A percentile compares a stretch with the other conserved stretches of the same genome.
Evolutionary conservation across 2,797 vertebrate species (phyloP).

Genomic region (Rhynchonycteris naso): DNA sequence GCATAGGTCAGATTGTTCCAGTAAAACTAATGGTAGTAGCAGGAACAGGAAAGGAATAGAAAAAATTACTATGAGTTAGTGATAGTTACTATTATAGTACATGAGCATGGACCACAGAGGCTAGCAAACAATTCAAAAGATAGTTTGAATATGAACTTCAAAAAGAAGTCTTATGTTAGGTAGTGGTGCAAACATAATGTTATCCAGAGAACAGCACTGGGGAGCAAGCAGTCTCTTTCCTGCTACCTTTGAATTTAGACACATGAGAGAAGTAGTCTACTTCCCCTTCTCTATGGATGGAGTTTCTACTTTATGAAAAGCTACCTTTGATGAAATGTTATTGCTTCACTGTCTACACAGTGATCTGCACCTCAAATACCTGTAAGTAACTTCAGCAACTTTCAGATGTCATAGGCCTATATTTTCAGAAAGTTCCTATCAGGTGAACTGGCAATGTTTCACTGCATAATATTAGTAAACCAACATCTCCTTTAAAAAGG

Average conservation of each 20-base stretch:
- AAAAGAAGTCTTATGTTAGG: neutral
- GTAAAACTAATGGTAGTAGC: neutral
- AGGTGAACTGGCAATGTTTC: neutral
- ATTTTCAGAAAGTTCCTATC: neutral
- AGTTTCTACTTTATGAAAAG: neutral
- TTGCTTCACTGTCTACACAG: neutral
- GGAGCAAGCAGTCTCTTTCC: neutral
- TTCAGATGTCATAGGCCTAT: neutral
- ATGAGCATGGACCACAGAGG: neutral
- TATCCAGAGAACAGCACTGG: neutral
- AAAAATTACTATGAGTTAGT: neutral
- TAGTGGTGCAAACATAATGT: neutral
- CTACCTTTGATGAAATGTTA: neutral
- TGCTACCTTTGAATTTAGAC: neutral
- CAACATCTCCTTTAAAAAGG: neutral
- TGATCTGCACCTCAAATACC: neutral
- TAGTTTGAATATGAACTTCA: neutral
- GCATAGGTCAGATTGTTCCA: neutral
- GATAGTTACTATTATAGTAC: neutral
- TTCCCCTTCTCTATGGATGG: neutral
- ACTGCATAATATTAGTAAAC: neutral
- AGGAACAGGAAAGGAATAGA: neutral
- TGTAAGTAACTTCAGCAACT: neutral
- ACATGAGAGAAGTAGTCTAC: neutral
- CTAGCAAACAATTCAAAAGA: neutral